Conservation (phyloP, 1,140 invertebrate species). For the Anastrepha obliqua region DNA sequence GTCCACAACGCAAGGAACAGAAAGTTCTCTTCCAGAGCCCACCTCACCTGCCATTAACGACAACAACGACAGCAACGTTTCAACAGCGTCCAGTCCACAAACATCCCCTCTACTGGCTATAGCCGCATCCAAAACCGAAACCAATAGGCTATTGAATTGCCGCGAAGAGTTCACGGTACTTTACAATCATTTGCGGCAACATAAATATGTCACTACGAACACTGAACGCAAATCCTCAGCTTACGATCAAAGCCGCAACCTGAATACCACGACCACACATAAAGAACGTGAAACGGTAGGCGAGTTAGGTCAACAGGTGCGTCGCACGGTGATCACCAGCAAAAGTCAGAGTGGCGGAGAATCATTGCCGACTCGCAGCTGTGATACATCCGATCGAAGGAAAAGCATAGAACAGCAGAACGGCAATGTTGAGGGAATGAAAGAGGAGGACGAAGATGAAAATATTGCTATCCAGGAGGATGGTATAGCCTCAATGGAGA, state of each 20-base stretch:
- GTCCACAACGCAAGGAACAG: constrained; percentile 8
- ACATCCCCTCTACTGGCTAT: neutral
- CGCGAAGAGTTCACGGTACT: constrained; percentile 70
- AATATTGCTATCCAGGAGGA: constrained; percentile 11
- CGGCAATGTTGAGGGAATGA: neutral
- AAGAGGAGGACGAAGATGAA: constrained; percentile 60
- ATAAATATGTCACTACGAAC: neutral
- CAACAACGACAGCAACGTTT: constrained; percentile 47
- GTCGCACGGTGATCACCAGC: constrained; percentile 68
- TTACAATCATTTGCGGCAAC: constrained; percentile 70
- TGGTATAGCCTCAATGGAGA: constrained; percentile 51
- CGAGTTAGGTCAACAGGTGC: constrained; percentile 67
- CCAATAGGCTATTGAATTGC: constrained; percentile 58
- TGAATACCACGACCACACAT: too few relatives aligned
- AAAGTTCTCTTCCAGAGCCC: neutral
- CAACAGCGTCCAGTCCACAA: constrained; percentile 25
- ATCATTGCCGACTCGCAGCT: neutral
- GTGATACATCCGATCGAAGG: neutral
- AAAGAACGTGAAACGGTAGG: neutral
- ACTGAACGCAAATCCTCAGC: neutral
- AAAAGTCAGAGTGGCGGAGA: constrained; percentile 26
- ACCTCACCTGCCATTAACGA: constrained; percentile 3
- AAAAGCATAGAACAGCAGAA: neutral
- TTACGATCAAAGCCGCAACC: neutral
- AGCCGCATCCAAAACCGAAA: neutral